Conservation (phyloP, 2,888 invertebrate genomes). For the Leptothorax acervorum region DNA sequence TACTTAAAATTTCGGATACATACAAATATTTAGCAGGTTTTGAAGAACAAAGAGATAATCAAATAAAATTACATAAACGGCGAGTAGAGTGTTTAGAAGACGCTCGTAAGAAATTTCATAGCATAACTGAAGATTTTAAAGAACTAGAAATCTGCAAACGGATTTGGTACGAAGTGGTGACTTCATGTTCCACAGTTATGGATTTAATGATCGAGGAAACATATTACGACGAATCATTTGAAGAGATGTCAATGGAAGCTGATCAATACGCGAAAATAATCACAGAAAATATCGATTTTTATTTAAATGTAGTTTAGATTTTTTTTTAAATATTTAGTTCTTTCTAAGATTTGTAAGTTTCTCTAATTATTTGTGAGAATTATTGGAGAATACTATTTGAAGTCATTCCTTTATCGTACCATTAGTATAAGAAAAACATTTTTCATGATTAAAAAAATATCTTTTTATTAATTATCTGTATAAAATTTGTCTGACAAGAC, state of each 20-base stretch:
- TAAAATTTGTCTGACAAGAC: neutral
- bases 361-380: neutral
- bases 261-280: neutral
- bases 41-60: neutral
- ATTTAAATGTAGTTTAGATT: neutral
- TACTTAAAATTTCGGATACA: neutral
- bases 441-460: neutral
- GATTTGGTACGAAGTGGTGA: neutral
- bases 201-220: neutral
- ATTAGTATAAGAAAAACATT: neutral
- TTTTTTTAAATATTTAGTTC: neutral
- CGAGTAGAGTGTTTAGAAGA: neutral
- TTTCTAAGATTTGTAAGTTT: neutral
- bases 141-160: neutral
- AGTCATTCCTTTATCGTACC: neutral
- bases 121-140: neutral
- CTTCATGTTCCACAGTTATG: neutral
- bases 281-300: neutral
- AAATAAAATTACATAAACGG: slow-evolving; percentile 6
- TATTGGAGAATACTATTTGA: neutral
- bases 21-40: slow-evolving; percentile 10
- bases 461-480: neutral
- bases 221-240: neutral
- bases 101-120: neutral
- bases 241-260: too few relatives aligned